These are phyloP conservation scores for Achroia grisella DNA, from an alignment of 1,140 invertebrate species.

Conservation along the genomic window DNA sequence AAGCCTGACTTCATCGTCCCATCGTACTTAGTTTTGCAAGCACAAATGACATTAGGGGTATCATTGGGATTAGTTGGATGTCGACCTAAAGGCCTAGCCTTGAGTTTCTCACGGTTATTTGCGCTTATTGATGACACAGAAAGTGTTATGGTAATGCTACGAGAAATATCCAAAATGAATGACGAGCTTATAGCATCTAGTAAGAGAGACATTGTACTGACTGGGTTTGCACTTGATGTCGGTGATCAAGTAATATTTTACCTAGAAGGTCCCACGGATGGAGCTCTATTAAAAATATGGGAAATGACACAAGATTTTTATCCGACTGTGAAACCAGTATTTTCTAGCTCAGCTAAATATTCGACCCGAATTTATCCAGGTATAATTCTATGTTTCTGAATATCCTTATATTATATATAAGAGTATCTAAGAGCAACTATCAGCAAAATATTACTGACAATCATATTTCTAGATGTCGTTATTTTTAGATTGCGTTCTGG, in stretches of 20 bases:
- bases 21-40: slow-evolving; percentile 31
- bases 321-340: slow-evolving; percentile 32
- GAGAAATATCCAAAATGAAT: slow-evolving; percentile 37
- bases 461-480: no score
- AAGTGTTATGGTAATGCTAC: slow-evolving; percentile 20
- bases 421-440: no score
- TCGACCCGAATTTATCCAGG: slow-evolving; percentile 45
- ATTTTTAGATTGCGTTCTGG: no score
- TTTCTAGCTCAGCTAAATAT: slow-evolving; percentile 42
- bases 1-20: slow-evolving; percentile 30
- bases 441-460: no score
- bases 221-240: slow-evolving; percentile 49
- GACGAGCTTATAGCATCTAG: slow-evolving; percentile 11
- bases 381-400: slow-evolving; percentile 15
- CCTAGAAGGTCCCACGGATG: slow-evolving; percentile 45
- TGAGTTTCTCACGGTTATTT: slow-evolving; percentile 43
- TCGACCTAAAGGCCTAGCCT: slow-evolving; percentile 19
- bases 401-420: no score
- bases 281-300: slow-evolving; percentile 42
- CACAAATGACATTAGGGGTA: slow-evolving; percentile 52
- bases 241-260: slow-evolving; percentile 39
- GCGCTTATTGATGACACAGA: slow-evolving; percentile 23
- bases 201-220: slow-evolving; percentile 26
- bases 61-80: slow-evolving; percentile 55
- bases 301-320: slow-evolving; percentile 40